Base-by-base conservation (phyloP, 2,888 invertebrate species). In the Sphaerophoria rueppellii region DNA sequence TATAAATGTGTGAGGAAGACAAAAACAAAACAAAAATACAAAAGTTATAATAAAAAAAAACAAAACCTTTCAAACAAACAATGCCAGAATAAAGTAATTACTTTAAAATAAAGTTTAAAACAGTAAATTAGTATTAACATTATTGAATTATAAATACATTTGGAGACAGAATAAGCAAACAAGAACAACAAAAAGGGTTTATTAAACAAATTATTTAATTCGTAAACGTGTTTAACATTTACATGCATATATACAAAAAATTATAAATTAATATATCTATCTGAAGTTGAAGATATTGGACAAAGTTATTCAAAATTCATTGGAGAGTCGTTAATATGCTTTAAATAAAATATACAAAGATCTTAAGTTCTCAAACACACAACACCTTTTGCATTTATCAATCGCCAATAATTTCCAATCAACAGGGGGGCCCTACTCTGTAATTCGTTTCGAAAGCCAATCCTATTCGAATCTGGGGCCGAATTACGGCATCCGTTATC, bases 231-330 rank as follows among this genome's bases (percentile, higher is more conserved):
- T 87, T 80, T 82, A 75, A 65, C 82, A 76, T 81, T 76, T 74
- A 77, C 72, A 76, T 63, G 71, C 14, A 63, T 73, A 81, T 67
- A 74, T 73, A 76, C 69, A 79, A 52, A 1, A 24, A 24, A 67
- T 67, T 67, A 52, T 48, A 69, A 67, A 74, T 74, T 60, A 61
- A 75, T 67, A 57, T 71, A 88, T 83, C 85, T 80, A n/a, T n/a
- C 63, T 83, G 54, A 60, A 79, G 52, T 83, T 81, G 87, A 88
- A 85, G 85, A 87, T 79, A 83, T 88, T 87, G 87, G 83, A 85
- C 63, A 88, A 88, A 87, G 87, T 65, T 81, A 86, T 85, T 74
- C 76, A 71, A 40, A 24, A 37, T 37, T 82, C 48, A 46, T 12
- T 12, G 43, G 12, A 9, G 43, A 40, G 40, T 40, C 9, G 9